Base-by-base conservation (phyloP, 2,888 invertebrate genomes). In the Labia minor region DNA sequence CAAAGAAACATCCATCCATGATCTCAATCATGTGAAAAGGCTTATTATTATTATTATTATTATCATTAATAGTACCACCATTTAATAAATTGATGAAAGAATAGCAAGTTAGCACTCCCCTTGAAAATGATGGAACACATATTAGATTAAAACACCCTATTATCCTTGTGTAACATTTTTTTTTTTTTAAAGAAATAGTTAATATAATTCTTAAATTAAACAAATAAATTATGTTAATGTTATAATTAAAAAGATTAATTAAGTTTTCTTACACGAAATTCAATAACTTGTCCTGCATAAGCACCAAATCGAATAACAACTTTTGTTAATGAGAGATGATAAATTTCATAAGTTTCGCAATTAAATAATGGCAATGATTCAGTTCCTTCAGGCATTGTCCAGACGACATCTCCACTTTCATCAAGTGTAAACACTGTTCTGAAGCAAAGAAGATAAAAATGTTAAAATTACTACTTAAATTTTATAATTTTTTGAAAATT, bases 321-420 rank as follows among this genome's bases (percentile, higher is more conserved):
- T 18, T 77, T 76, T 14, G 77, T 72, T 61, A 74, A 72, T 4
- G 77, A 75, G 19, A 75, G 74, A 66, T 72, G 75, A 69, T 77
- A 77, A 65, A 83, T 78, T 78, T 86, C 86, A 74, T 84, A 86
- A n/a, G 85, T 86, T 76, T 86, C 86, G 77, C 86, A 86, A 73
- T 81, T 82, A 75, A 86, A 86, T 72, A 86, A 78, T 26, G 86
- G 84, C 73, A 84, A 78, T 1, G 77, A 77, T 72, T 82, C 81
- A 1, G 81, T 77, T 70, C 81, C 80, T 64, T 83, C 82, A 62
- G 82, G 77, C 69, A 84, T 78, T 71, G 81, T 83, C 85, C 85
- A 86, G 6, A 81, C 81, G 6, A 86, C 85, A 76, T 86, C 85
- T 37, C 85, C 85, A 71, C 78, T 82, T 71, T 84, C 83, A 73